phyloP scores from a whole-genome alignment of 2,888 invertebrate genomes.

The Corbicula japonica region DNA sequence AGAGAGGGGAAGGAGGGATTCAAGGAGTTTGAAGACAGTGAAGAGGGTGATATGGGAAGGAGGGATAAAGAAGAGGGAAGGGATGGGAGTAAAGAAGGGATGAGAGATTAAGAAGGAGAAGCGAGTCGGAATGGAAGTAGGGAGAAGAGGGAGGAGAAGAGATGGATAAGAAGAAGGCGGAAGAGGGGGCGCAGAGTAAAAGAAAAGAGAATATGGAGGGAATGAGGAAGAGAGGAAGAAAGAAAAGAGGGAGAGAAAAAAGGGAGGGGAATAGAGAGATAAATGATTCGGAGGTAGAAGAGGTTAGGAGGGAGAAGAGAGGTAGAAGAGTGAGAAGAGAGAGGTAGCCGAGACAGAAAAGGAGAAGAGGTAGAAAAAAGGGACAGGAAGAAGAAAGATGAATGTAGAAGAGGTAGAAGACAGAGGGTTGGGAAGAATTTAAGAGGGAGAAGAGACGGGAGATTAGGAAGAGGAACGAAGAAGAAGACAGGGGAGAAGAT shows the following conservation, averaged over 20 bases:
- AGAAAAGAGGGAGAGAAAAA: neutral
- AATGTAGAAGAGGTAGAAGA: neutral
- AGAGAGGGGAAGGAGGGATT: conserved; percentile 1
- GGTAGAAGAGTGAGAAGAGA: neutral
- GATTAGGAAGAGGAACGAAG: neutral
- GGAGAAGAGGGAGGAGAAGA: neutral
- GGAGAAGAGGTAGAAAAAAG: no score
- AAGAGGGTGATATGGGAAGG: neutral
- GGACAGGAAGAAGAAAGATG: neutral
- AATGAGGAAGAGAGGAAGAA: neutral
- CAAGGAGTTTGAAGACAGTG: neutral
- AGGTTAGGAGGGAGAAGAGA: no score
- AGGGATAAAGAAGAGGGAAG: conserved; percentile 1
- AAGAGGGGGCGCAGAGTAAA: neutral
- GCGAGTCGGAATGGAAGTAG: neutral
- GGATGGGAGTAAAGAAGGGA: conserved; percentile 1
- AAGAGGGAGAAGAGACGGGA: neutral
- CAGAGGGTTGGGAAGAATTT: neutral
- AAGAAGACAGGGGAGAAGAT: neutral
- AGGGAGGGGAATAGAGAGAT: neutral
- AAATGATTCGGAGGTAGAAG: no score
- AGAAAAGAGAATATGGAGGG: neutral
- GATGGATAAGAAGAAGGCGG: neutral
- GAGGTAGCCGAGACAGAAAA: neutral
- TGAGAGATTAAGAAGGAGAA: neutral